phyloP scores from a whole-genome alignment of 1,140 invertebrate species.

The Eupristina koningsbergeri region DNA sequence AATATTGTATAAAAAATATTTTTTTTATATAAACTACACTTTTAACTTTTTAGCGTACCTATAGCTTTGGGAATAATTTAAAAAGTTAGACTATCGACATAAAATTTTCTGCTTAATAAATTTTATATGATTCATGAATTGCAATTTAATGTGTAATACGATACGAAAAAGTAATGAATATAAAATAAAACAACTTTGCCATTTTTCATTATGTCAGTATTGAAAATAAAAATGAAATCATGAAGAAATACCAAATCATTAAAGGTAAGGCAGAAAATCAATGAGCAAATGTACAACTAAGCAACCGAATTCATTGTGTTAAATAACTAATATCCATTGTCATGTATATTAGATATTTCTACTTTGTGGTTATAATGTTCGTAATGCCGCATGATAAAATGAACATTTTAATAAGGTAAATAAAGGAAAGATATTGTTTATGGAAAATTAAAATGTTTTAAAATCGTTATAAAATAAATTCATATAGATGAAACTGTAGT shows the following conservation, averaged over 20 bases:
- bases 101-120: not conserved
- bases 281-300: not conserved
- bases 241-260: not conserved
- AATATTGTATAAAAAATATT: no score
- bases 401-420: no score
- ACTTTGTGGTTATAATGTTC: not conserved
- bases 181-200: not conserved
- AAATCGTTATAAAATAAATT: not conserved
- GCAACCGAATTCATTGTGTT: not conserved
- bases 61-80: not conserved
- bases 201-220: not conserved
- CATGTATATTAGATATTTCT: not conserved
- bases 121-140: not conserved
- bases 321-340: not conserved
- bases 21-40: no score
- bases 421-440: no score
- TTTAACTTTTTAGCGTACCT: not conserved
- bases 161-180: not conserved
- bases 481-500: conserved; percentile 7
- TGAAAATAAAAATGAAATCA: not conserved
- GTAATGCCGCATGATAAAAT: not conserved
- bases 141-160: not conserved
- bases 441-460: no score
- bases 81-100: not conserved
- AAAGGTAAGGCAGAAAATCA: no score